Conservation (phyloP, 2,888 invertebrate genomes). For the Junonia oenone region DNA sequence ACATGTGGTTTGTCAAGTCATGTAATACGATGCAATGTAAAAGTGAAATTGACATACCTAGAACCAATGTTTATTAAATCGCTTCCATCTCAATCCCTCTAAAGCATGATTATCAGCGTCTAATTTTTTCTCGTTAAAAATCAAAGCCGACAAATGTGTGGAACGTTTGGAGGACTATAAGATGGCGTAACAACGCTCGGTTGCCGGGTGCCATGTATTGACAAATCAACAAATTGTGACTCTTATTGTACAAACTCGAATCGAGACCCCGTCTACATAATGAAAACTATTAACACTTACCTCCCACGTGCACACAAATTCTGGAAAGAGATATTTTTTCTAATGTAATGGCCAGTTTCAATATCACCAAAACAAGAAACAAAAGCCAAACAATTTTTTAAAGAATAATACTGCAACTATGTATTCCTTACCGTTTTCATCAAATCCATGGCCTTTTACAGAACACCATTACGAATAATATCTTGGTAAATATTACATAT, state of each 20-base stretch:
- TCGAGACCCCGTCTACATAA: constrained; percentile 54
- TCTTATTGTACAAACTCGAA: constrained; percentile 54
- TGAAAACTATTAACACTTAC: constrained; percentile 71
- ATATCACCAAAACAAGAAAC: constrained; percentile 80
- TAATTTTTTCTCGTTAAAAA: constrained; percentile 54
- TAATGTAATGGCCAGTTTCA: constrained; percentile 80
- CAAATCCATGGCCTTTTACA: constrained; percentile 80
- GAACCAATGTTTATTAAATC: constrained; percentile 53
- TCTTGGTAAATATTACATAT: constrained; percentile 58
- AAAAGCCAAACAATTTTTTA: constrained; percentile 74
- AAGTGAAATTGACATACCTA: constrained; percentile 72
- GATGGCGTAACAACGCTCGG: constrained; percentile 79
- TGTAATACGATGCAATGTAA: constrained; percentile 66
- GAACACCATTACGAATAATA: constrained; percentile 77
- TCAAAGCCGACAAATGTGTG: constrained; percentile 70
- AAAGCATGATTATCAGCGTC: constrained; percentile 61
- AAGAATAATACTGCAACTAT: constrained; percentile 50
- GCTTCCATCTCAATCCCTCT: constrained; percentile 54
- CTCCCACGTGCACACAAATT: constrained; percentile 76
- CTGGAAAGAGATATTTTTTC: constrained; percentile 80
- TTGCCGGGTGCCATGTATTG: constrained; percentile 78
- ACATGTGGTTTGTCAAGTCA: constrained; percentile 73
- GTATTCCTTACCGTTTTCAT: constrained; percentile 77
- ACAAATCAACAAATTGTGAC: constrained; percentile 69
- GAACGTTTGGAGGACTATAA: constrained; percentile 73